These are phyloP conservation scores for Papilio helenus DNA, from an alignment of 1,140 invertebrate genomes.

Conservation along the genomic window DNA sequence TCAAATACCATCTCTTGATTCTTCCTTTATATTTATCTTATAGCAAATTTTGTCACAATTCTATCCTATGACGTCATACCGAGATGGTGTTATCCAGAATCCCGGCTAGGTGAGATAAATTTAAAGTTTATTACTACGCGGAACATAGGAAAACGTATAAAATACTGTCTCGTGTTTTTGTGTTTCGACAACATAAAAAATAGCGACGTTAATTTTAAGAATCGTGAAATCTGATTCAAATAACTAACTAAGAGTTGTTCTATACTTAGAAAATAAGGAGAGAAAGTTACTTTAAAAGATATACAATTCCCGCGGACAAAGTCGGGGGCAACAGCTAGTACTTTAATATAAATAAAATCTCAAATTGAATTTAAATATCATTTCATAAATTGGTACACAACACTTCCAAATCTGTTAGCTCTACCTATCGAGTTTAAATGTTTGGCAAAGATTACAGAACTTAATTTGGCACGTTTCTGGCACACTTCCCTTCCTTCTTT, in stretches of 20 bases:
- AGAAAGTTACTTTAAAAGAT: too few species aligned
- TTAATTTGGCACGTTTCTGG: background rate
- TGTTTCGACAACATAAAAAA: conserved; percentile 10
- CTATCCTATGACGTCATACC: background rate
- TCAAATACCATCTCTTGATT: too few species aligned
- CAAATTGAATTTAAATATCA: background rate
- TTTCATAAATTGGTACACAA: background rate
- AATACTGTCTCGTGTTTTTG: background rate
- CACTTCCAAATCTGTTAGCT: background rate
- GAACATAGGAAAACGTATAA: conserved; percentile 2
- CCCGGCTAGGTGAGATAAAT: background rate
- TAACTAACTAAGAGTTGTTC: background rate
- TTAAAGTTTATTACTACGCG: background rate
- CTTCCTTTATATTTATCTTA: background rate
- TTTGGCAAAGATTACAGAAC: background rate
- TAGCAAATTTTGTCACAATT: background rate
- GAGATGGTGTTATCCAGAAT: background rate
- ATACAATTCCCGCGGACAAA: background rate
- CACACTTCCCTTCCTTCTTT: background rate
- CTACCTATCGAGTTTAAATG: background rate
- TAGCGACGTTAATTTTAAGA: background rate
- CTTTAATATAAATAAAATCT: background rate
- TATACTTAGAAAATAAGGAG: background rate
- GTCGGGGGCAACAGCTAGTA: background rate
- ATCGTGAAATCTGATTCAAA: background rate